Evolutionary conservation across 35 echinoderm and acorn worm species (phyloP).

Genomic region (Chiridota heheva): DNA sequence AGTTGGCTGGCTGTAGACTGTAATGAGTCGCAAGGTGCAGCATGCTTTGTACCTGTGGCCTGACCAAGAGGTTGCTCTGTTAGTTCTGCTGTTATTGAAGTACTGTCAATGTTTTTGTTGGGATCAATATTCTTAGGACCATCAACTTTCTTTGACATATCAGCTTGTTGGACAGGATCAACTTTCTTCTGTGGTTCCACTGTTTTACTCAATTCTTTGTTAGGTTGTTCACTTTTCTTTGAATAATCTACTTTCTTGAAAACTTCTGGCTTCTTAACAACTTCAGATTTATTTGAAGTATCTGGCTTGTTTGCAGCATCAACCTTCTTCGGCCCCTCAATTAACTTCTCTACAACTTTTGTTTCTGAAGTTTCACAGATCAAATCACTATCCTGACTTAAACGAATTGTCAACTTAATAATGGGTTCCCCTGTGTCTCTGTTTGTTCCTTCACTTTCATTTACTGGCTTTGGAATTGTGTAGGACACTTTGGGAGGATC

Average conservation of each 20-base stretch:
- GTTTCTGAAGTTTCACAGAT: conserved; percentile 31
- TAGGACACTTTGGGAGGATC: too few relatives aligned
- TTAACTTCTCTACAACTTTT: too few relatives aligned
- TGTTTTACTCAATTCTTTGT: too few relatives aligned
- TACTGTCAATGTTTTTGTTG: too few relatives aligned
- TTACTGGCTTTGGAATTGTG: conserved; percentile 14
- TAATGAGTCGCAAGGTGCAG: conserved; percentile 10
- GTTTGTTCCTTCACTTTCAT: neutral
- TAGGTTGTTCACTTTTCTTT: neutral
- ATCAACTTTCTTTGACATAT: neutral
- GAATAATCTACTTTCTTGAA: conserved; percentile 2
- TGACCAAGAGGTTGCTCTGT: too few relatives aligned
- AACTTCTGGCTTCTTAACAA: too few relatives aligned
- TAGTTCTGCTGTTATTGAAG: too few relatives aligned
- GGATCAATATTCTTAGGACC: neutral
- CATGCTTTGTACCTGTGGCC: too few relatives aligned
- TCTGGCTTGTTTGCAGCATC: too few relatives aligned
- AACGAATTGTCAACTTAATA: conserved; percentile 35
- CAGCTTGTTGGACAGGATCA: neutral
- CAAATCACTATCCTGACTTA: conserved; percentile 39
- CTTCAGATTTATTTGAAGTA: too few relatives aligned
- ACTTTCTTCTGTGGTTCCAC: neutral
- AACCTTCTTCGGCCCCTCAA: too few relatives aligned
- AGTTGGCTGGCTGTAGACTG: conserved; percentile 34
- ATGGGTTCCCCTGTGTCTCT: conserved; percentile 22